These are phyloP conservation scores for Drosophila sturtevanti DNA, from an alignment of 1,140 invertebrate genomes.

Conservation along the genomic window DNA sequence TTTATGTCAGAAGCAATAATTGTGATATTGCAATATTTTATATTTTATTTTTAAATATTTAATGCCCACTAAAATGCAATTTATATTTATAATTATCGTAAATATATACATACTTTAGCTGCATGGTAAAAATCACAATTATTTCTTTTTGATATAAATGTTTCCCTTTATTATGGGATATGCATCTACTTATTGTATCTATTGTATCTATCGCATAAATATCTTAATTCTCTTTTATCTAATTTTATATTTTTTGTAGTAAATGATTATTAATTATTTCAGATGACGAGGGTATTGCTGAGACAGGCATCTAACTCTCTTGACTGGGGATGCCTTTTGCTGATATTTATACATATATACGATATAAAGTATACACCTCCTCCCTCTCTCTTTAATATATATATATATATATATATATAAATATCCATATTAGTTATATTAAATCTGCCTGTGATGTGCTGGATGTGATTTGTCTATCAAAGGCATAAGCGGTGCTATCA, in stretches of 20 bases:
- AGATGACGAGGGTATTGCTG: slow-evolving; percentile 97
- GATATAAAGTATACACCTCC: slow-evolving; percentile 22
- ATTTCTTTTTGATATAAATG: background rate
- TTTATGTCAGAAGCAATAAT: background rate
- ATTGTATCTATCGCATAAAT: background rate
- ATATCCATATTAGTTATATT: slow-evolving; percentile 21
- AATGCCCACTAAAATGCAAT: too few species aligned
- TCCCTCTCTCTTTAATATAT: slow-evolving; percentile 1
- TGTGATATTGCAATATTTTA: too few species aligned
- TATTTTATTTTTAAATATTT: too few species aligned
- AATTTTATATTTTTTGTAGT: background rate
- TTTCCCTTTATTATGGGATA: background rate
- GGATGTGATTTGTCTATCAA: slow-evolving; percentile 74
- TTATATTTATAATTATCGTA: too few species aligned
- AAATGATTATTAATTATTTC: slow-evolving; percentile 44
- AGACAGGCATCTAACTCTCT: slow-evolving; percentile 91
- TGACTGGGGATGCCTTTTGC: slow-evolving; percentile 28
- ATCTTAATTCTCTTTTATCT: background rate
- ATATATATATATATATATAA: slow-evolving; percentile 41
- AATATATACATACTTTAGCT: too few species aligned
- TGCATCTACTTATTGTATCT: background rate
- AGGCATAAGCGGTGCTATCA: slow-evolving; percentile 54
- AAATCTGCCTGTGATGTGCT: slow-evolving; percentile 78
- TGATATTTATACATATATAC: slow-evolving; percentile 36
- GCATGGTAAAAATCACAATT: background rate